Evolutionary conservation across 2,888 invertebrate species (phyloP), one percentile per base, ranked within the genome.

Genomic region (Bombylius major): DNA sequence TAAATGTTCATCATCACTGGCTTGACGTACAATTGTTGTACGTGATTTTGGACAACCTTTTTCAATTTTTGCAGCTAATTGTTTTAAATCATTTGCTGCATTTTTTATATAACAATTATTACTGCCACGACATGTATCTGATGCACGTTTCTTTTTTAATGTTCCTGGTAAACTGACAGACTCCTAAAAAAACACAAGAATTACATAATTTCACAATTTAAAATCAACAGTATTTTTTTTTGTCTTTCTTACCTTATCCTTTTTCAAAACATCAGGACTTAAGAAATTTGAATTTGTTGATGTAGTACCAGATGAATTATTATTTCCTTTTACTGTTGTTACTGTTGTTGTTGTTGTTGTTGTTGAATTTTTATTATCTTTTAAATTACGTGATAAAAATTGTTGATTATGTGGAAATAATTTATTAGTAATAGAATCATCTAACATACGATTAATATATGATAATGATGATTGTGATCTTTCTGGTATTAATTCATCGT

Each of bases 381-480:
- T n/a, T n/a, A n/a, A n/a, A n/a, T n/a, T n/a, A n/a, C n/a, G n/a
- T n/a, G n/a, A n/a, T n/a, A n/a, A n/a, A n/a, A n/a, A n/a, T 9
- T 39, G 39, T 5, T 70, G 70, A 36, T 70, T 70, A 56, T 71
- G 72, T 53, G 69, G 66, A 51, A 66, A 68, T 52, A 71, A 58
- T 49, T 70, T 71, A 57, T 71, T 72, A 13, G 64, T 66, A 61
- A 71, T 65, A 12, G 63, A 63, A 42, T 60, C 56, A 63, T 67
- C 64, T 65, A 68, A 65, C 36, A 68, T 66, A 5, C 68, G 65
- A 14, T 67, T 65, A 0, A 65, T 58, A 60, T 68, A 62, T 13
- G 72, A 70, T 53, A 72, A 54, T 4, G 71, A 69, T 11, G 72
- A 72, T 55, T 72, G 71, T 6, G 72, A 72, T 32, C 72, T 67